phyloP scores from a whole-genome alignment of 2,888 invertebrate genomes.

The Hemithea aestivaria region DNA sequence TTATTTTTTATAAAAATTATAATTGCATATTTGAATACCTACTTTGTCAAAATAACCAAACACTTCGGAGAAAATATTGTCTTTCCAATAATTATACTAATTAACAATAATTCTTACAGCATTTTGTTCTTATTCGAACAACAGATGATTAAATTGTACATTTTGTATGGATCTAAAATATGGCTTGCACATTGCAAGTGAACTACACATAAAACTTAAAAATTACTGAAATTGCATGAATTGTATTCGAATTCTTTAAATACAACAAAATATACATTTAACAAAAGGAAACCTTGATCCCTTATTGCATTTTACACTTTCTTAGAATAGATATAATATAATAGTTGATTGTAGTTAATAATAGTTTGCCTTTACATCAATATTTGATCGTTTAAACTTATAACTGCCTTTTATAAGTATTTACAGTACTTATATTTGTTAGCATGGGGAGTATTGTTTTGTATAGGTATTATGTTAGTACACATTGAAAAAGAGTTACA shows the following conservation, averaged over 20 bases:
- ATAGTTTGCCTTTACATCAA: slow-evolving; percentile 1
- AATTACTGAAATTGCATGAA: slow-evolving; percentile 1
- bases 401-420: slow-evolving; percentile 16
- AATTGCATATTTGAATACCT: slow-evolving; percentile 65
- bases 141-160: slow-evolving; percentile 41
- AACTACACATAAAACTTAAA: slow-evolving; percentile 8
- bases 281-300: slow-evolving; percentile 12
- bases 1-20: slow-evolving; percentile 69
- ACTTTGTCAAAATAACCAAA: slow-evolving; percentile 56
- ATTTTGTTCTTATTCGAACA: no score
- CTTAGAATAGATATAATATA: slow-evolving; percentile 1
- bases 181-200: slow-evolving; percentile 48
- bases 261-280: slow-evolving; percentile 8
- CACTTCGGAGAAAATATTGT: no score
- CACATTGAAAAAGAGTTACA: no score
- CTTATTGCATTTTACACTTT: slow-evolving; percentile 4
- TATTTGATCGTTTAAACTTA: slow-evolving; percentile 21
- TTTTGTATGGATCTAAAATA: slow-evolving; percentile 59
- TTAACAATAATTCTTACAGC: slow-evolving; percentile 21
- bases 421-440: slow-evolving; percentile 25
- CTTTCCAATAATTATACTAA: slow-evolving; percentile 17
- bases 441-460: slow-evolving; percentile 43
- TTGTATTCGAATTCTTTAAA: slow-evolving; percentile 5
- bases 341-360: not conserved
- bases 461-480: slow-evolving; percentile 13